phyloP scores from a whole-genome alignment of 2,797 vertebrate species.

The Centroberyx gerrardi region DNA sequence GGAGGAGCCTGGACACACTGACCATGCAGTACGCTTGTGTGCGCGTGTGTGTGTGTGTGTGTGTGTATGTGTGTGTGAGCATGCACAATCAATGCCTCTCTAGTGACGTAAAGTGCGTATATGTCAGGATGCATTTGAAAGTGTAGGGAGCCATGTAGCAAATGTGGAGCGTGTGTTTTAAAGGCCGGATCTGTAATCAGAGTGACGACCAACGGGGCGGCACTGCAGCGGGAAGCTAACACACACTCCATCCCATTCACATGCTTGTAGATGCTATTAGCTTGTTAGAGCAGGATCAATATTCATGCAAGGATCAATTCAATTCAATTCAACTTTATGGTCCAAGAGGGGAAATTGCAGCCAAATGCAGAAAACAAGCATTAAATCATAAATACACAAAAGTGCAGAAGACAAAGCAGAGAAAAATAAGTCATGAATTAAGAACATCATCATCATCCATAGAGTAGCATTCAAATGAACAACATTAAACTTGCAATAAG shows the following conservation, averaged over 20 bases:
- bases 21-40: slow-evolving; percentile 33
- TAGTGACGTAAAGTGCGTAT: slow-evolving; percentile 2
- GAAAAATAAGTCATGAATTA: too few species aligned
- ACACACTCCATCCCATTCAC: too few species aligned
- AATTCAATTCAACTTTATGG: too few species aligned
- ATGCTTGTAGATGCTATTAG: not conserved
- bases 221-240: slow-evolving; percentile 6
- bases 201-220: not conserved
- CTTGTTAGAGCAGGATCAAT: too few species aligned
- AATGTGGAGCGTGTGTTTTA: slow-evolving; percentile 3
- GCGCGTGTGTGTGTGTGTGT: slow-evolving; percentile 7
- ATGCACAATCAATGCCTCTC: slow-evolving; percentile 24
- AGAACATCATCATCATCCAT: not conserved
- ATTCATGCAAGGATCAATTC: too few species aligned
- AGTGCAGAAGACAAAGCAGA: not conserved
- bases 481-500: too few species aligned
- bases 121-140: slow-evolving; percentile 24
- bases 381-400: not conserved
- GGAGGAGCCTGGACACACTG: slow-evolving; percentile 62
- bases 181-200: slow-evolving; percentile 24
- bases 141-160: slow-evolving; percentile 2
- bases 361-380: too few species aligned
- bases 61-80: slow-evolving; percentile 23
- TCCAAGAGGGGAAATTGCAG: too few species aligned
- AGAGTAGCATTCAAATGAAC: too few species aligned